These are phyloP conservation scores for Cyanistes caeruleus DNA, from an alignment of 2,113 vertebrate species.

Conservation along the genomic window DNA sequence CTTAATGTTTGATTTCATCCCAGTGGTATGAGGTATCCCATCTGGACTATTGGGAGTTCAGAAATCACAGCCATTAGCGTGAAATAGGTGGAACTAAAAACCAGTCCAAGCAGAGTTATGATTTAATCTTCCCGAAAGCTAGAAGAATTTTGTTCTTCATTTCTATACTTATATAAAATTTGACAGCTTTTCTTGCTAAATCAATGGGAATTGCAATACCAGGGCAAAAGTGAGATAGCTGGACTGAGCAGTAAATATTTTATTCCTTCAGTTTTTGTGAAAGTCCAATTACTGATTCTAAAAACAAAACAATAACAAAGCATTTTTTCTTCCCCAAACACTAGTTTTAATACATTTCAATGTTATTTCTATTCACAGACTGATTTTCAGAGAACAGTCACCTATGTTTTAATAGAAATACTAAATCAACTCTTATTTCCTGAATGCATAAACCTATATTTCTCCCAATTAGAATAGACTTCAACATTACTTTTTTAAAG, in stretches of 20 bases:
- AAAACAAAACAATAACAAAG: neutral
- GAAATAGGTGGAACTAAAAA: constrained; percentile 47
- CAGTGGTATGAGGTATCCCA: neutral
- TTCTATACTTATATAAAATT: constrained; percentile 6
- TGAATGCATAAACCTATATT: neutral
- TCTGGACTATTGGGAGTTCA: constrained; percentile 8
- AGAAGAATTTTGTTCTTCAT: constrained; percentile 5
- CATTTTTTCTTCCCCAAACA: neutral
- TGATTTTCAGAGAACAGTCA: neutral
- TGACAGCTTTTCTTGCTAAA: constrained; percentile 28
- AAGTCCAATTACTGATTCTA: neutral
- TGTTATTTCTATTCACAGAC: neutral
- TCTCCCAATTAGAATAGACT: neutral
- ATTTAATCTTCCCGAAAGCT: constrained; percentile 41
- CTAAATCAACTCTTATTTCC: neutral
- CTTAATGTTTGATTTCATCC: neutral
- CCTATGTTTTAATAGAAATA: neutral
- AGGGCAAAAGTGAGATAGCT: neutral
- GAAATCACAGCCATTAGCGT: constrained; percentile 3
- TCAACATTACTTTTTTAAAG: neutral
- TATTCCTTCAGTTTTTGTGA: neutral
- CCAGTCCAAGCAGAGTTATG: neutral
- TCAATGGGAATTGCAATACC: neutral
- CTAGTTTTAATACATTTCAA: neutral
- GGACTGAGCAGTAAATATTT: neutral